Evolutionary conservation across 2,888 invertebrate genomes (phyloP), one percentile per base, ranked within the genome.

Genomic region (Mythimna albipuncta): DNA sequence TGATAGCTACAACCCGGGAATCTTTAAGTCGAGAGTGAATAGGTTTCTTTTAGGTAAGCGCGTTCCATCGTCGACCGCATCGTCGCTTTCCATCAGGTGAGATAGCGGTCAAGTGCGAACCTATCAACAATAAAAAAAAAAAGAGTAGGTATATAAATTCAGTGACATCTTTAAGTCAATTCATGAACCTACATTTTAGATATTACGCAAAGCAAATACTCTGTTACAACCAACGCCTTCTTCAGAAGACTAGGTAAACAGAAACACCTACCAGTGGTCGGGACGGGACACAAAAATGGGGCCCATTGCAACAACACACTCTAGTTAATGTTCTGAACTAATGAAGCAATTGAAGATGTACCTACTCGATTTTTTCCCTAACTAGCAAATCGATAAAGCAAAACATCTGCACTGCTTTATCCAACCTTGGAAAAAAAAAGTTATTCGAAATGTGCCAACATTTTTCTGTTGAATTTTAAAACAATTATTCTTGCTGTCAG

Each of bases 401-500:
- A 38, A 73, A 64, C 74, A 76, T 75, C 75, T 66, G 55, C 57
- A 66, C 10, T 64, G 16, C 6, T 65, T 21, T 44, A 74, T 7
- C n/a, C 26, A 74, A 32, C 64, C 75, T 65, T 65, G 50, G 13
- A 44, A 65, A n/a, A 55, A 55, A 52, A 57, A 62, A 65, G 57
- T 38, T 44, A 35, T 57, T 66, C 26, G 65, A 75, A 80, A 65
- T 63, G 62, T 66, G 76, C 75, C 52, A 77, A 77, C 81, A 81
- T 75, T 66, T 64, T 75, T 65, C 52, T 11, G 21, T 52, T 50
- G 55, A 66, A 75, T 75, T 81, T 81, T 75, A 41, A 79, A 77
- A 62, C 66, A 74, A 64, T 74, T 57, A 77, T 75, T 81, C 75
- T 61, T 77, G 57, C 66, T 66, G 76, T 77, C 81, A 81, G 61